Evolutionary conservation across 2,888 invertebrate species (phyloP), one percentile per base, ranked within the genome.

Genomic region (Eucera pruinosa): DNA sequence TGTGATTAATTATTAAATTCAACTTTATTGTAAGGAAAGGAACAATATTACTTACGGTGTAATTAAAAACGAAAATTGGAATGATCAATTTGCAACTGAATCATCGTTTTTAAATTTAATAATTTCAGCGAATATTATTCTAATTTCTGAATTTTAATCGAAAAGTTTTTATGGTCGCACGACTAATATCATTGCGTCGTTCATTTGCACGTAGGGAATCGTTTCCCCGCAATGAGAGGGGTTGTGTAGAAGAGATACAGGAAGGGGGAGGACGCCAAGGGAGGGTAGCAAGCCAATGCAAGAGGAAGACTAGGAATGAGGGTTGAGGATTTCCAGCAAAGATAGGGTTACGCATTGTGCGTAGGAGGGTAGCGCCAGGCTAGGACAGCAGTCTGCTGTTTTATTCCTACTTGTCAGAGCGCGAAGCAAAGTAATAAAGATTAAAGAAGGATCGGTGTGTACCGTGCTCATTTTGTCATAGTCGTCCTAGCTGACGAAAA

Each of bases 341-440:
- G 84, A 86, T 84, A 86, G 85, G 82, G 81, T 86, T 86, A 86
- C 85, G 80, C 80, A 86, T 86, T 86, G 86, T 85, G 81, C 82
- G 84, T 80, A 74, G 82, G 80, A 80, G 82, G 80, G 78, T 83
- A 75, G 78, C 74, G 64, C 58, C 69, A 47, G 58, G 73, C 60
- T 65, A 66, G 60, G 60, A 36, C 54, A 74, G 43, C 71, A 61
- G 52, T 50, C 72, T 67, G 77, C 80, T 82, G 82, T 84, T 84
- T 84, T 80, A 84, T 84, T 84, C 70, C 70, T 64, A 78, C 72
- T 73, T 78, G 82, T 73, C 82, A 69, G 74, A 64, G 62, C 80
- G 75, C 70, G 82, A 74, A 80, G 80, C 73, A 68, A 78, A 72
- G 77, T 80, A 84, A 84, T 84, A 83, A 82, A 83, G 75, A 76